Percentiles rank a stretch among this genome's conserved stretches.
Conservation (phyloP, 1,140 invertebrate genomes). For the Thrips palmi region DNA sequence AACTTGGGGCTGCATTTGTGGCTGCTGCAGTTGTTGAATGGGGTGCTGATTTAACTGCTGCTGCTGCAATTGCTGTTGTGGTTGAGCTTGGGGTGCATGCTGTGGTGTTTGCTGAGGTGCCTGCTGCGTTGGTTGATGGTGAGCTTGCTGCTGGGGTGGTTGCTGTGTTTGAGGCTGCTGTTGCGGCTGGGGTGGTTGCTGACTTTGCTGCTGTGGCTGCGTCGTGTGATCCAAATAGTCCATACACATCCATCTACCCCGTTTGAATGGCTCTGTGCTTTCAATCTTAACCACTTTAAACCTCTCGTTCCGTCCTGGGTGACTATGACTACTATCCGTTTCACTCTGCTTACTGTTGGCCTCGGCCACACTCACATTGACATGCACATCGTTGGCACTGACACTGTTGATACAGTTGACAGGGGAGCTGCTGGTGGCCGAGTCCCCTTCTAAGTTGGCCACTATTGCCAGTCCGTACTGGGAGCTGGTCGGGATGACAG, state of each 20-base stretch:
- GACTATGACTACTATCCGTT: conserved; percentile 49
- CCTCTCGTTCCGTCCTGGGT: conserved; percentile 51
- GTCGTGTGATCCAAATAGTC: conserved; percentile 79
- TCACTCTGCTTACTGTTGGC: conserved; percentile 39
- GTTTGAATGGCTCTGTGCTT: conserved; percentile 81
- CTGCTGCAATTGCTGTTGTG: conserved; percentile 28
- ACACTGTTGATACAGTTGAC: conserved; percentile 27
- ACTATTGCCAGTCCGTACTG: conserved; percentile 67
- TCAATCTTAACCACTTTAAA: conserved; percentile 96
- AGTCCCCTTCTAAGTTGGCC: conserved; percentile 34
- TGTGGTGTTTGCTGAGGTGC: conserved; percentile 24
- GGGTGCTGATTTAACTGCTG: conserved; percentile 25
- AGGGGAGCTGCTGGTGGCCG: conserved; percentile 13
- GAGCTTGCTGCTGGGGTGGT: conserved; percentile 21
- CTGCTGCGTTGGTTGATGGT: conserved; percentile 27
- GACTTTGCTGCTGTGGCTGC: conserved; percentile 21
- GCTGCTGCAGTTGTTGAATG: conserved; percentile 23
- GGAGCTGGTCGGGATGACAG: conserved; percentile 65
- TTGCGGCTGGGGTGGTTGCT: conserved; percentile 25
- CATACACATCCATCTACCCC: conserved; percentile 89
- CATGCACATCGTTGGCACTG: conserved; percentile 33
- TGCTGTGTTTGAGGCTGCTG: conserved; percentile 29
- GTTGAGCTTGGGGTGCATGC: conserved; percentile 26
- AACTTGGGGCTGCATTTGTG: conserved; percentile 11
- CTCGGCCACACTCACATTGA: conserved; percentile 27